phyloP scores from a whole-genome alignment of 2,113 vertebrate species.

The Elanoides forficatus region DNA sequence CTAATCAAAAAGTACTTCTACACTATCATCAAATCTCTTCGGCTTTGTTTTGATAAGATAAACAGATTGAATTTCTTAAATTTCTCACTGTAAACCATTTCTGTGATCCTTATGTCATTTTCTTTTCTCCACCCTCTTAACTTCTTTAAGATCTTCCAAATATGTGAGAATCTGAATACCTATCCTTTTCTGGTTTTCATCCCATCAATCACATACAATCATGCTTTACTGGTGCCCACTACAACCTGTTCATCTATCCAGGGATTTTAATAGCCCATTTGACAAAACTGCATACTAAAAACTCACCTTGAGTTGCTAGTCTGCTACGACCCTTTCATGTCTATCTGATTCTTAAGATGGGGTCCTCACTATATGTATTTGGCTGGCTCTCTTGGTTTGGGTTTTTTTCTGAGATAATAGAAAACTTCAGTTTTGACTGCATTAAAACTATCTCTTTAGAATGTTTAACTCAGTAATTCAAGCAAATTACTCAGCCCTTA shows the following conservation, averaged over 20 bases:
- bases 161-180: background rate
- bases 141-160: background rate
- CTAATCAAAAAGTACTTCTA: background rate
- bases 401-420: background rate
- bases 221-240: background rate
- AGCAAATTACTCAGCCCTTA: background rate
- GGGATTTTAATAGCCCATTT: background rate
- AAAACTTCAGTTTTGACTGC: background rate
- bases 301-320: background rate
- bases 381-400: background rate
- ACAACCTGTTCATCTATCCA: background rate
- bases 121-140: background rate
- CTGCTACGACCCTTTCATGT: background rate
- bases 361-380: background rate
- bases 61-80: background rate
- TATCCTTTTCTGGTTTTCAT: background rate
- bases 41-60: background rate
- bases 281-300: background rate
- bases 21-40: background rate
- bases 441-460: background rate
- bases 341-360: background rate
- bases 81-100: background rate
- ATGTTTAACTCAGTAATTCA: background rate
- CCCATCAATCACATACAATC: background rate
- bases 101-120: background rate